Evolutionary conservation across 2,113 vertebrate species (phyloP), one percentile per base, ranked within the genome.

Genomic region (Parus major): DNA sequence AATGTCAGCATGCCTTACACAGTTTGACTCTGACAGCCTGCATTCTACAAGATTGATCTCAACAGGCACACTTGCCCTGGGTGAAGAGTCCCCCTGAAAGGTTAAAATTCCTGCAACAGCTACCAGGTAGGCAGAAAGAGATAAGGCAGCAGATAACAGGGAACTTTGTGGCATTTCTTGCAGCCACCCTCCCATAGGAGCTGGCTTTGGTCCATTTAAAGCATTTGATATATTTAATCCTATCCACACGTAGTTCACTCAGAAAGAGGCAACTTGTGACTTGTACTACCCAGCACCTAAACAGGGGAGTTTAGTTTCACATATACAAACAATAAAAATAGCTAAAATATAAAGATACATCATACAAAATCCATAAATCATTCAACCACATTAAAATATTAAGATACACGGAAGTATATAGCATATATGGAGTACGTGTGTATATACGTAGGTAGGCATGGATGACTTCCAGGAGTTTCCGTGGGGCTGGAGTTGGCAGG

Each of bases 361-460:
- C 9, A 29, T 1, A 14, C 3, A 20, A 56, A 53, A 36, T 2
- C 7, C 10, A 11, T 28, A 27, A 33, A 53, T 5, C 41, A 3
- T 14, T 11, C 44, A 44, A 61, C 1, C 10, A 16, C 11, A 7
- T 10, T 8, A n/a, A 52, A 71, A 25, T 13, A 27, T 9, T 35
- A 29, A 61, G 53, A 12, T 2, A 28, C 33, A 9, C 4, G 2
- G n/a, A 42, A 35, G 31, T 0, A 18, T 10, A 5, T 3, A 5
- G 36, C 24, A 20, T 3, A 9, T 3, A 11, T 6, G 2, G 49
- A 11, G n/a, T 0, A 7, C 0, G 28, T 5, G 4, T 1, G 15
- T 10, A 15, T 7, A 5, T 1, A 21, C 17, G 53, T 3, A 47
- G 4, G 57, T 5, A 15, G 0, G 35, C 15, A 4, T 0, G 23